Evolutionary conservation across 2,113 vertebrate species (phyloP).

Genomic region (Morone saxatilis): DNA sequence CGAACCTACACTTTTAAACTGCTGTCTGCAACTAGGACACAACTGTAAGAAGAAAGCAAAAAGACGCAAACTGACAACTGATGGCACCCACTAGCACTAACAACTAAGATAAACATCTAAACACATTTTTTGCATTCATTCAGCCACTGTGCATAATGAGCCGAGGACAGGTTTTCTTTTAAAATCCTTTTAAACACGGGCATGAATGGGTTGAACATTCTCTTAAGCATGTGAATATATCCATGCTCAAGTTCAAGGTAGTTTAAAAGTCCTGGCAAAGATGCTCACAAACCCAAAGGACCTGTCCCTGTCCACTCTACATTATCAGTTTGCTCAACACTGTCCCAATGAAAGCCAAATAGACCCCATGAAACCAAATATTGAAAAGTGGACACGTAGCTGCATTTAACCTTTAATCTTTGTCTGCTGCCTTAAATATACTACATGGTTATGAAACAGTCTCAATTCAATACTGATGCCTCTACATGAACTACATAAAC

Average conservation of each 20-base stretch:
- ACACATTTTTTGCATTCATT: not conserved
- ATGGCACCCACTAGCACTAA: not conserved
- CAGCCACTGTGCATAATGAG: not conserved
- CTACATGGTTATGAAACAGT: too few relatives aligned
- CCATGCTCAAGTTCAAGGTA: not conserved
- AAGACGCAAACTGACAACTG: not conserved
- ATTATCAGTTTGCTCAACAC: not conserved
- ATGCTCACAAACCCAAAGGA: not conserved
- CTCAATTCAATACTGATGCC: too few relatives aligned
- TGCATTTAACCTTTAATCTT: not conserved
- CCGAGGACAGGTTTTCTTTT: not conserved
- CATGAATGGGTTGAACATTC: not conserved
- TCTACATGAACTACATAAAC: too few relatives aligned
- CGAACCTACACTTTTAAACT: not conserved
- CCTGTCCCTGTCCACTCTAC: not conserved
- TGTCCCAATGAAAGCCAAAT: too few relatives aligned
- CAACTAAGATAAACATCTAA: not conserved
- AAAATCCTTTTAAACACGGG: not conserved
- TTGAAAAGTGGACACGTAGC: too few relatives aligned
- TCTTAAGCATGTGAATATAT: not conserved
- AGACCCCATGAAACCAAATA: too few relatives aligned
- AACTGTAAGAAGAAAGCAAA: not conserved
- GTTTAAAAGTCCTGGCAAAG: not conserved
- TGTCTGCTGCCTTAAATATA: not conserved
- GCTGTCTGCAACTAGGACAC: not conserved